Conservation (phyloP, 2,113 vertebrate species). For the Hipposideros armiger region DNA sequence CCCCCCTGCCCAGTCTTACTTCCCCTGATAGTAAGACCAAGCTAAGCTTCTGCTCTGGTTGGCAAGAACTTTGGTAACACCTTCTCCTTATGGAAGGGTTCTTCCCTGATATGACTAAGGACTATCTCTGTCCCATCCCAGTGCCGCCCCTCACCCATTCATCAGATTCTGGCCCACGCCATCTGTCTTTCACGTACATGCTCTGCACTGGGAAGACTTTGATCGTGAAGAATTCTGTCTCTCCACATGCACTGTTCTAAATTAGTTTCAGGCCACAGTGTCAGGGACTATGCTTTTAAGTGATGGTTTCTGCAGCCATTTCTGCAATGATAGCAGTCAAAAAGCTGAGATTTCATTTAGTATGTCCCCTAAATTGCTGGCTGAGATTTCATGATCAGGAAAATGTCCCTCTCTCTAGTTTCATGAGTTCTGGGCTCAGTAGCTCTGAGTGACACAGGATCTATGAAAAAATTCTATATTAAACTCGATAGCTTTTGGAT, state of each 20-base stretch:
- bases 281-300: background rate
- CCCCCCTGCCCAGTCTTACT: background rate
- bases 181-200: fast-evolving
- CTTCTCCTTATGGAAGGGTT: background rate
- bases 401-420: background rate
- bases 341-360: constrained; percentile 32
- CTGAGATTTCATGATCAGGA: background rate
- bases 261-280: background rate
- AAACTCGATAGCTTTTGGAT: background rate
- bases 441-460: background rate
- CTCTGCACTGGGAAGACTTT: background rate
- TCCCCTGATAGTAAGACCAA: background rate
- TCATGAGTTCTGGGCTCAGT: background rate
- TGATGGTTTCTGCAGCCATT: constrained; percentile 17
- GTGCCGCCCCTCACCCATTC: background rate
- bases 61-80: background rate
- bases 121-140: background rate
- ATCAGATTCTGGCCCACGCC: background rate
- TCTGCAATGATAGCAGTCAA: background rate
- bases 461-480: background rate
- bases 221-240: background rate
- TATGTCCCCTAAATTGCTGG: background rate
- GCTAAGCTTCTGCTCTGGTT: background rate
- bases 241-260: background rate
- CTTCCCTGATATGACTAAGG: background rate